Evolutionary conservation across 2,888 invertebrate species (phyloP), one percentile per base, ranked within the genome.

Genomic region (Petrolisthes cinctipes): DNA sequence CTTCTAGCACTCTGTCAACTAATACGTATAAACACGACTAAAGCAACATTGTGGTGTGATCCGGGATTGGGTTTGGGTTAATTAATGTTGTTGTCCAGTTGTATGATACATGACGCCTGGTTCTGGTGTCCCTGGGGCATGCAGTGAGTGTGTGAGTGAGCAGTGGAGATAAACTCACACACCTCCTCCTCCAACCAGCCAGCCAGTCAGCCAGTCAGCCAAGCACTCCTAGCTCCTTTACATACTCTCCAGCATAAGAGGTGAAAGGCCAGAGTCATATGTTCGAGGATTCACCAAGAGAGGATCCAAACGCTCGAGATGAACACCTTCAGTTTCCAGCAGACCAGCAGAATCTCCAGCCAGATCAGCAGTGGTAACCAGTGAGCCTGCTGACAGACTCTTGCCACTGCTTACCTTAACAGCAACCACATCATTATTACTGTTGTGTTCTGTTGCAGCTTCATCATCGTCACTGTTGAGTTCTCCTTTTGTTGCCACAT

Each of bases 61-160:
- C 71, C 71, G 20, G 14, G n/a, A 6, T 71, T 20, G n/a, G 14
- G 37, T n/a, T 17, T 17, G 14, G 20, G 71, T n/a, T 71, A 20
- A 61, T 71, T 37, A 20, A 71, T n/a, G 71, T 20, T 71, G 14
- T 71, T 71, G 14, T 71, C n/a, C 20, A 20, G 71, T 14, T 71
- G 71, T 71, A 71, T 71, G n/a, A 71, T 71, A 71, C 71, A 71
- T 17, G 71, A 71, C 20, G 71, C 71, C 20, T 71, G 17, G n/a
- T 20, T 11, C 71, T 71, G 71, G 14, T n/a, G 71, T 6, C 14
- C 20, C 71, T n/a, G 20, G 20, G 37, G 37, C 37, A 37, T 37
- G 37, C 37, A 37, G 37, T 37, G 37, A 37, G 37, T 37, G 6
- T 71, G 11, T 71, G n/a, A 71, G 11, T 71, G n/a, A 71, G 71